Percentiles rank a stretch among this genome's conserved stretches.
Conservation (phyloP, 2,113 vertebrate genomes). For the Macrotus californicus region DNA sequence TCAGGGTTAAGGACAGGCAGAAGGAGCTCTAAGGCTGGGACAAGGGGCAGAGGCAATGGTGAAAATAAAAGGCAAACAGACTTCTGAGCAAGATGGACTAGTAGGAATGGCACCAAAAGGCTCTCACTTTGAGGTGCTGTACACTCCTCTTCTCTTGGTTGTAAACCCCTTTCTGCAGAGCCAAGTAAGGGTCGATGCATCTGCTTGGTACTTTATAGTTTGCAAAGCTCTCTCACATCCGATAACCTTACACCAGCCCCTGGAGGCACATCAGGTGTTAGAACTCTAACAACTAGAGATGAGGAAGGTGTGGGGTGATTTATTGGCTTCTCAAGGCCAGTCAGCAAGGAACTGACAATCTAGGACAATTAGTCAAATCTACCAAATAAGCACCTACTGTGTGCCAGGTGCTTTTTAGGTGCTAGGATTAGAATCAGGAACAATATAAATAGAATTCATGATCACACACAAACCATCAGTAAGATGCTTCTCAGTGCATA, state of each 20-base stretch:
- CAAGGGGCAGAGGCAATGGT: background rate
- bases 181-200: background rate
- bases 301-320: background rate
- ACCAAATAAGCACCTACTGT: background rate
- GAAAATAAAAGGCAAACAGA: background rate
- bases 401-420: background rate
- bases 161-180: background rate
- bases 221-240: background rate
- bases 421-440: background rate
- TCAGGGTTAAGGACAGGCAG: rapidly evolving
- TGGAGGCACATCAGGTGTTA: background rate
- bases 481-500: background rate
- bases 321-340: background rate
- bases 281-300: background rate
- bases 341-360: background rate
- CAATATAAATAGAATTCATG: background rate
- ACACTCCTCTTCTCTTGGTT: background rate
- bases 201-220: background rate
- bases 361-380: background rate
- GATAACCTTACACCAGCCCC: background rate
- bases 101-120: background rate
- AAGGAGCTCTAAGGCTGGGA: background rate
- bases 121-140: no score
- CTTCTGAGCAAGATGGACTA: background rate
- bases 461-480: background rate